Percentiles rank a stretch among this genome's conserved stretches.
Evolutionary conservation across 2,797 vertebrate species (phyloP).

Genomic region (Cyclopterus lumpus): DNA sequence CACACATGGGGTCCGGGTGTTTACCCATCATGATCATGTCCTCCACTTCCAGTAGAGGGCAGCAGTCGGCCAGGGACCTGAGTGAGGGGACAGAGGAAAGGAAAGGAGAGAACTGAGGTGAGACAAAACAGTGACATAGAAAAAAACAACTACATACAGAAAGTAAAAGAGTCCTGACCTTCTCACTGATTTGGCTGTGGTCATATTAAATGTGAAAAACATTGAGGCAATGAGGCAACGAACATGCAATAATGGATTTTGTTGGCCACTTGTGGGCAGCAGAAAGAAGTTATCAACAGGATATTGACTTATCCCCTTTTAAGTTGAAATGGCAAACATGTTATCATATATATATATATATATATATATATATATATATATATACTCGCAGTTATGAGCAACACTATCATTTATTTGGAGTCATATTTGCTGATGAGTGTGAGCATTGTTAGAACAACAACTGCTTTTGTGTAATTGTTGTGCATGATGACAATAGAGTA

Average conservation of each 20-base stretch:
- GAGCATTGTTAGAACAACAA: not conserved
- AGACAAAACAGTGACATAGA: not conserved
- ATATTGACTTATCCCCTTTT: not conserved
- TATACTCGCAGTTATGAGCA: not conserved
- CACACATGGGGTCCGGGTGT: constrained; percentile 94
- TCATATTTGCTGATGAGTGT: not conserved
- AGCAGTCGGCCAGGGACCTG: constrained; percentile 94
- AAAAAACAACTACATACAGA: too few species aligned
- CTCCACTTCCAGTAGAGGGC: constrained; percentile 94
- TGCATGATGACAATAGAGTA: not conserved
- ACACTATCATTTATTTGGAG: not conserved
- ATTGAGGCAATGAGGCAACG: not conserved
- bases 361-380: not conserved
- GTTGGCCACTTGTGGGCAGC: not conserved
- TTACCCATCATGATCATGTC: constrained; percentile 99
- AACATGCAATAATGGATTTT: not conserved
- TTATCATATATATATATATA: not conserved
- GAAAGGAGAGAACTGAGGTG: not conserved
- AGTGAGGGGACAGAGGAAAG: not conserved
- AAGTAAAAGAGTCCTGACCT: not conserved
- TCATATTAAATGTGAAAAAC: not conserved
- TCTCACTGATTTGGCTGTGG: not conserved
- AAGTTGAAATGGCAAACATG: not conserved
- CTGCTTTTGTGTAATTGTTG: not conserved
- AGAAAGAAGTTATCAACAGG: not conserved